Percentiles rank a stretch among this genome's conserved stretches.
phyloP scores from a whole-genome alignment of 1,140 invertebrate species.

The Rhyacophila brunnea region DNA sequence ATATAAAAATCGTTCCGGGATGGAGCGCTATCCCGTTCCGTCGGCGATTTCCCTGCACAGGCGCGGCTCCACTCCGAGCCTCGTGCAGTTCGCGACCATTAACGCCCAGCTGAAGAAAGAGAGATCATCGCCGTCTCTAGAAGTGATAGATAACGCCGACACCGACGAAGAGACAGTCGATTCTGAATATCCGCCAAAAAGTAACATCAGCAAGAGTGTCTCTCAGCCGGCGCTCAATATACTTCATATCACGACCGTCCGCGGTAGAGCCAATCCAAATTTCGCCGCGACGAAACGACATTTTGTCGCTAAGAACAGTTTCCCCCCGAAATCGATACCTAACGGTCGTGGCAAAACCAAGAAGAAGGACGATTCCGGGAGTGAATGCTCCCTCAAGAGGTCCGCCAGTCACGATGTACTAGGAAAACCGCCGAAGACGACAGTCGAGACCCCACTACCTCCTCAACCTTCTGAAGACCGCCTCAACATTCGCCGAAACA shows the following conservation, averaged over 20 bases:
- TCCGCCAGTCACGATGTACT: slow-evolving; percentile 27
- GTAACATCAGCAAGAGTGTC: slow-evolving; percentile 8
- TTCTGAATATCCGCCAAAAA: neutral
- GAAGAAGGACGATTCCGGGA: slow-evolving; percentile 3
- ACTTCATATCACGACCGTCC: slow-evolving; percentile 28
- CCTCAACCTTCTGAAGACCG: slow-evolving; percentile 4
- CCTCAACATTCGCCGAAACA: slow-evolving; percentile 45
- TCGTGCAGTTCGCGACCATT: slow-evolving; percentile 33
- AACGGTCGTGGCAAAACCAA: slow-evolving; percentile 4
- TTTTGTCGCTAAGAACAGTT: neutral
- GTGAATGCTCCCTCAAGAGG: slow-evolving; percentile 15
- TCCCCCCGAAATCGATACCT: neutral
- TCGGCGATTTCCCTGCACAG: slow-evolving; percentile 12
- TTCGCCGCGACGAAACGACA: slow-evolving; percentile 2
- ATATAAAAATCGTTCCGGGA: neutral
- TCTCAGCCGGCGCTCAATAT: slow-evolving; percentile 32
- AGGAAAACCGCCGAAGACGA: neutral
- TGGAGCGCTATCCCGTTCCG: slow-evolving; percentile 16
- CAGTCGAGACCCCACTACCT: neutral
- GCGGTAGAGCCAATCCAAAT: slow-evolving; percentile 16
- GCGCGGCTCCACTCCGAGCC: slow-evolving; percentile 29
- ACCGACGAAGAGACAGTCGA: slow-evolving; percentile 22
- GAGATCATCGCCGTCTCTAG: slow-evolving; percentile 25
- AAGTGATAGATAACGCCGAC: slow-evolving; percentile 20
- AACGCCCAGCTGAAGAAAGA: slow-evolving; percentile 34